Base-by-base conservation (phyloP, 2,888 invertebrate genomes). In the Trachelus iudaicus region DNA sequence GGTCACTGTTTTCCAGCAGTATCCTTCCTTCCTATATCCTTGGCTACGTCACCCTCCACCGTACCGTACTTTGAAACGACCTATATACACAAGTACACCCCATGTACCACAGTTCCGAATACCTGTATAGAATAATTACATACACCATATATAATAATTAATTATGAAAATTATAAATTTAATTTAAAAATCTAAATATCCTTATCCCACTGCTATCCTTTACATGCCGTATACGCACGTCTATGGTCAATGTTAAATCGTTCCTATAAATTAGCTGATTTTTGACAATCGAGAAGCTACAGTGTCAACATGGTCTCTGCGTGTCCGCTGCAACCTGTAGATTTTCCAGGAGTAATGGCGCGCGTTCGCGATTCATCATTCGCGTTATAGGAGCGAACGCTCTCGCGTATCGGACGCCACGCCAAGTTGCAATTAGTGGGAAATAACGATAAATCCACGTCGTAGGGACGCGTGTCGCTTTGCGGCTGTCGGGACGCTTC, bases 1-100 rank as follows among this genome's bases (percentile, higher is more conserved):
- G 89, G 90, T 87, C 88, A 89, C 86, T 87, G 89, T 88, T 89
- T 88, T 86, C 87, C 83, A 84, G 79, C 81, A 56, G 56, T 56
- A 56, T 56, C 56, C 56, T 56, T 56, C 56, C 56, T 56, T 56
- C 56, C 23, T 56, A 56, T 56, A 56, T 56, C 56, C 56, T 23
- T 23, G 9, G 56, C 23, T 56, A 56, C 9, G 23, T 6, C 56
- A 56, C 15, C 9, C 56, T 23, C 15, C 23, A 9, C 23, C 1
- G 9, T 56, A 56, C 23, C 56, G 56, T 56, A 23, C 15, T 56
- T 56, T 56, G 56, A 56, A 56, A 56, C 56, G 56, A 56, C 56
- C 23, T 2, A 56, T 56, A 56, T 56, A 56, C 56, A 23, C 56
- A 56, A 56, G 23, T 56, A 56, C 56, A 23, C 9, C 56, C 56